Evolutionary conservation across 2,113 vertebrate genomes (phyloP).

Genomic region (Tinamus guttatus): DNA sequence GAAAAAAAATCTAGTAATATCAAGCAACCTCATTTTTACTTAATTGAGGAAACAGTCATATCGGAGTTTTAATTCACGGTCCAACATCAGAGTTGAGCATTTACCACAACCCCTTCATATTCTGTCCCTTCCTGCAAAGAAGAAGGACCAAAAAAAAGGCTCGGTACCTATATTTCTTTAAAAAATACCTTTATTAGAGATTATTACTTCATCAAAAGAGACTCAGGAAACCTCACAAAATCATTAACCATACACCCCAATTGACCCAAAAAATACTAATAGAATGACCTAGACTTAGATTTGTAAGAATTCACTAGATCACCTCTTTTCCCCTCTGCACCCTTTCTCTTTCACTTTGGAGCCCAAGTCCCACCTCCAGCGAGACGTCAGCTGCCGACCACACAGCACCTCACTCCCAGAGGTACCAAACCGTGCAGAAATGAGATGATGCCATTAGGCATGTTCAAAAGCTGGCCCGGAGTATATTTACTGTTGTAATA

Average conservation of each 20-base stretch:
- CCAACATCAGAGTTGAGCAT: not conserved
- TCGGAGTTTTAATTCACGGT: not conserved
- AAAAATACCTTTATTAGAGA: not conserved
- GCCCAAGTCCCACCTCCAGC: not conserved
- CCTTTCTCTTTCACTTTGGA: not conserved
- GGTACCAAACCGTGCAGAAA: fast-evolving
- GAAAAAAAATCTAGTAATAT: not conserved
- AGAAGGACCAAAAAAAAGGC: too few species aligned
- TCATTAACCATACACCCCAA: too few species aligned
- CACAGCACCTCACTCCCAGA: not conserved
- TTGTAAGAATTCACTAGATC: not conserved
- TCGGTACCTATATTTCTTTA: not conserved
- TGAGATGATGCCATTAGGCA: not conserved
- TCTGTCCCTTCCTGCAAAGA: not conserved
- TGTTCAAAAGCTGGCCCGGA: not conserved
- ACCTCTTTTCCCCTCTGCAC: not conserved
- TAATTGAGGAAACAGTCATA: not conserved
- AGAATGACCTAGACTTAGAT: not conserved
- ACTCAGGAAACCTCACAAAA: not conserved
- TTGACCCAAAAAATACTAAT: not conserved
- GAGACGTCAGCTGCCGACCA: not conserved
- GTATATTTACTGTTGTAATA: not conserved
- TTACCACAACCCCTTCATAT: not conserved
- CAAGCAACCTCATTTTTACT: not conserved
- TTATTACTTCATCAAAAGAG: not conserved